These are phyloP conservation scores for Rhingia campestris DNA, from an alignment of 2,888 invertebrate genomes.

Conservation along the genomic window DNA sequence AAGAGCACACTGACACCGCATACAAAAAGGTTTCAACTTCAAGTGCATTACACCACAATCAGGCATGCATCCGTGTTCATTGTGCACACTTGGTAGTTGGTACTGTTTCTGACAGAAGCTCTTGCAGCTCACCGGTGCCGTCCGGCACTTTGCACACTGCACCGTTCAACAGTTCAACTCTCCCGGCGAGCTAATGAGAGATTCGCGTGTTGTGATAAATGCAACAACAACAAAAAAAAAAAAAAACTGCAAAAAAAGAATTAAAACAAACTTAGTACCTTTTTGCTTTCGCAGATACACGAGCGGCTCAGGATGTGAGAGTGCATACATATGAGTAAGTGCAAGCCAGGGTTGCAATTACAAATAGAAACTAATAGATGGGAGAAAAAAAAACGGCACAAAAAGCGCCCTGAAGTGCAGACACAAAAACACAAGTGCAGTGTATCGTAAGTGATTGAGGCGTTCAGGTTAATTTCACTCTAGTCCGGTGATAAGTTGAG, in stretches of 20 bases:
- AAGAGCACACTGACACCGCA: constrained; percentile 27
- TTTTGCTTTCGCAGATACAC: constrained; percentile 37
- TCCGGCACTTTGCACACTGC: background rate
- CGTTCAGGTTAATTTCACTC: constrained; percentile 50
- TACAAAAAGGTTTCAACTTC: constrained; percentile 52
- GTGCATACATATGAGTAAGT: background rate
- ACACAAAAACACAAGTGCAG: constrained; percentile 5
- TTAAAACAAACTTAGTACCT: constrained; percentile 71
- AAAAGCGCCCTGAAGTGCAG: background rate
- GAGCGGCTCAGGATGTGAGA: background rate
- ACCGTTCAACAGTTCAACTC: constrained; percentile 54
- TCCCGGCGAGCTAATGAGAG: constrained; percentile 53
- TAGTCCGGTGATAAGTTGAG: constrained; percentile 10
- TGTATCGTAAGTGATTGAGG: constrained; percentile 45
- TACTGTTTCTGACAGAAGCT: constrained; percentile 19
- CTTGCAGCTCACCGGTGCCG: constrained; percentile 17
- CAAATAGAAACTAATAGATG: constrained; percentile 31
- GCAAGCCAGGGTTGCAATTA: background rate
- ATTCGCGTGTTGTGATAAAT: constrained; percentile 71
- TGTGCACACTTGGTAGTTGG: constrained; percentile 32
- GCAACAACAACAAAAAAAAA: constrained; percentile 5
- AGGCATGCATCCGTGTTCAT: constrained; percentile 39
- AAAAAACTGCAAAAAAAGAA: constrained; percentile 60
- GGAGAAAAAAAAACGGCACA: constrained; percentile 27
- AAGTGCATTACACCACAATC: constrained; percentile 65